A percentile compares a stretch with the other conserved stretches of the same genome.
phyloP scores from a whole-genome alignment of 2,888 invertebrate genomes.

The Ormyrus pomaceus region DNA sequence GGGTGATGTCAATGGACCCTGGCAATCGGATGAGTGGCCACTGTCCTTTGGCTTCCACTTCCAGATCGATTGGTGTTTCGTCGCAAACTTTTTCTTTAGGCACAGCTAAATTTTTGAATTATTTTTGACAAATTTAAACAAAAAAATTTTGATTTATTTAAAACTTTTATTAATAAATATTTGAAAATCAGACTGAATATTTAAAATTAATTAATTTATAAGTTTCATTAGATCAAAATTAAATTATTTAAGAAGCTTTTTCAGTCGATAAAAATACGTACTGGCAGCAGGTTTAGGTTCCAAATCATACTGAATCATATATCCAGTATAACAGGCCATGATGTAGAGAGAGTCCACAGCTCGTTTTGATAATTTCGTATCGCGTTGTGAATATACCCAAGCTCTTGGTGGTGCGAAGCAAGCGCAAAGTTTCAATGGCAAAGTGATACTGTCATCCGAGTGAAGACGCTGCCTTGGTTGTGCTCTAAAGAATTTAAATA shows the following conservation, averaged over 20 bases:
- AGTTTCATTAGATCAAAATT: conserved; percentile 5
- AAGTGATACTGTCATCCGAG: conserved; percentile 83
- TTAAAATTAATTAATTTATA: background rate
- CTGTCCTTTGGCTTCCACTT: conserved; percentile 90
- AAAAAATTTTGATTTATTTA: conserved; percentile 4
- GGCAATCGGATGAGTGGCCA: conserved; percentile 88
- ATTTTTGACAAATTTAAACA: background rate
- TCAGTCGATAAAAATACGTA: conserved; percentile 61
- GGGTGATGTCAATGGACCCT: conserved; percentile 82
- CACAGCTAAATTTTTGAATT: conserved; percentile 77
- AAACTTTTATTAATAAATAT: conserved; percentile 7
- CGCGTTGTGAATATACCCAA: conserved; percentile 79
- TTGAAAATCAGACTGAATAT: background rate
- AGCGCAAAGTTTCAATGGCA: conserved; percentile 86
- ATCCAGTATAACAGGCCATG: conserved; percentile 89
- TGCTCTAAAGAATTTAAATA: conserved; percentile 59
- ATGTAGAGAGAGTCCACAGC: conserved; percentile 91
- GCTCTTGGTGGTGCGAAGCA: conserved; percentile 86
- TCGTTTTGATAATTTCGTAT: conserved; percentile 74
- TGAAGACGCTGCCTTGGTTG: conserved; percentile 80
- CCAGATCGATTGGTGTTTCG: conserved; percentile 90
- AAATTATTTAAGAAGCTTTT: background rate
- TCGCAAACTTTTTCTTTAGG: conserved; percentile 91
- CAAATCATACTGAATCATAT: conserved; percentile 91
- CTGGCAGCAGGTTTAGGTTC: conserved; percentile 84